A percentile compares a stretch with the other conserved stretches of the same genome.
Evolutionary conservation across 2,888 invertebrate genomes (phyloP).

Genomic region (Mechanitis mazaeus): DNA sequence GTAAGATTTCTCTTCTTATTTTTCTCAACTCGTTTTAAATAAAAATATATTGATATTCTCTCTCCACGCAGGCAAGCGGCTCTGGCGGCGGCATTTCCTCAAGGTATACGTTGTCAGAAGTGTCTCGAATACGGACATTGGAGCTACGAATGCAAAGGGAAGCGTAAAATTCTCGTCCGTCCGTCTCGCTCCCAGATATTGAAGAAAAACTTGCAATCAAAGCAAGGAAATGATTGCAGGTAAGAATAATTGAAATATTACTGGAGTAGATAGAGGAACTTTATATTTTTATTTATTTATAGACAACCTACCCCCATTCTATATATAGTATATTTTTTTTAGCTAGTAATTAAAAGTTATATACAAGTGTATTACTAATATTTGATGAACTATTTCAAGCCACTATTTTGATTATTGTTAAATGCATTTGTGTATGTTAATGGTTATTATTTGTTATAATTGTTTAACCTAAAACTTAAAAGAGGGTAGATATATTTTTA

Average conservation of each 20-base stretch:
- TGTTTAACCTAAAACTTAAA: no score
- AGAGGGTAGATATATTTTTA: neutral
- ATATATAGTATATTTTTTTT: no score
- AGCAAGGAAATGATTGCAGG: constrained; percentile 61
- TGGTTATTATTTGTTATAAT: no score
- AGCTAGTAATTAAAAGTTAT: no score
- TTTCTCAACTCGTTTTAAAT: constrained; percentile 8
- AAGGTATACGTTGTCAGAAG: constrained; percentile 92
- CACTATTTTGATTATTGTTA: no score
- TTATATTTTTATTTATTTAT: no score
- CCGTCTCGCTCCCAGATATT: constrained; percentile 89
- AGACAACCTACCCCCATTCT: no score
- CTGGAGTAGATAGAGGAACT: constrained; percentile 1
- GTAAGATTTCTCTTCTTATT: constrained; percentile 37
- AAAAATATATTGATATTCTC: no score
- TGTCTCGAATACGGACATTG: constrained; percentile 95
- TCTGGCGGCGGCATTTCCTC: constrained; percentile 81
- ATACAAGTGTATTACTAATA: no score
- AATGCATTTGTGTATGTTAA: no score
- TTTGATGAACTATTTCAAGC: neutral
- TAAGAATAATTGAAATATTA: constrained; percentile 26
- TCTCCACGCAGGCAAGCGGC: constrained; percentile 70
- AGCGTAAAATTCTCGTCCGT: constrained; percentile 90
- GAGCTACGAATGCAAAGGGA: constrained; percentile 95
- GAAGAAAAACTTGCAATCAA: constrained; percentile 77